Conservation (phyloP, 2,113 vertebrate species). For the Isichthys henryi region DNA sequence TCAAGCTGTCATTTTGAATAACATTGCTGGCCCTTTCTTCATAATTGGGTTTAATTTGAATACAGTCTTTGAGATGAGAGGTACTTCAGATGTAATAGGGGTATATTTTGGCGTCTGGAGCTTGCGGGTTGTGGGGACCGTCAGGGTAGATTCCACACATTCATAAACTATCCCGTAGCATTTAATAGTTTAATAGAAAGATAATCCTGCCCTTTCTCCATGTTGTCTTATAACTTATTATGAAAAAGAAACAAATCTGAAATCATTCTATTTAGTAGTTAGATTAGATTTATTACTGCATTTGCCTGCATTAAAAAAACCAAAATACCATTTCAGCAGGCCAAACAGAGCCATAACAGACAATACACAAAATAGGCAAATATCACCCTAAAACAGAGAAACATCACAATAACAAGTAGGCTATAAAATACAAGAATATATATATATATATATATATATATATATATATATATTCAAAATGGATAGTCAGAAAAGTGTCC, state of each 20-base stretch:
- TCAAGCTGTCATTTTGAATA: constrained; percentile 56
- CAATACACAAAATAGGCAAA: neutral
- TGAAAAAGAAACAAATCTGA: neutral
- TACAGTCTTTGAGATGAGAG: constrained; percentile 25
- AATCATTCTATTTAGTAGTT: neutral
- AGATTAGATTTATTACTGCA: neutral
- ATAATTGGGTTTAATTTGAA: constrained; percentile 29
- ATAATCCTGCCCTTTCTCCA: neutral
- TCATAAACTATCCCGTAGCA: neutral
- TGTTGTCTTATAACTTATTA: neutral
- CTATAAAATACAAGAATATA: neutral
- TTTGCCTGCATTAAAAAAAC: neutral
- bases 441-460: no score
- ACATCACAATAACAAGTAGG: neutral
- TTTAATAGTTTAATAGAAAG: neutral
- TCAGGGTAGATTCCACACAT: neutral
- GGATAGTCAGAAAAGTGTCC: neutral
- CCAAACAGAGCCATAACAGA: neutral
- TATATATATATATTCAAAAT: neutral
- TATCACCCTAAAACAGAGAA: neutral
- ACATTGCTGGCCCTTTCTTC: constrained; percentile 38
- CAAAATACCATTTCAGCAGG: neutral
- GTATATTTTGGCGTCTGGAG: constrained; percentile 29
- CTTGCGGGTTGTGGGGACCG: constrained; percentile 29
- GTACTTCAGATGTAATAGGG: constrained; percentile 31